Conservation (phyloP, 2,888 invertebrate genomes). For the Odontocolon sp. region DNA sequence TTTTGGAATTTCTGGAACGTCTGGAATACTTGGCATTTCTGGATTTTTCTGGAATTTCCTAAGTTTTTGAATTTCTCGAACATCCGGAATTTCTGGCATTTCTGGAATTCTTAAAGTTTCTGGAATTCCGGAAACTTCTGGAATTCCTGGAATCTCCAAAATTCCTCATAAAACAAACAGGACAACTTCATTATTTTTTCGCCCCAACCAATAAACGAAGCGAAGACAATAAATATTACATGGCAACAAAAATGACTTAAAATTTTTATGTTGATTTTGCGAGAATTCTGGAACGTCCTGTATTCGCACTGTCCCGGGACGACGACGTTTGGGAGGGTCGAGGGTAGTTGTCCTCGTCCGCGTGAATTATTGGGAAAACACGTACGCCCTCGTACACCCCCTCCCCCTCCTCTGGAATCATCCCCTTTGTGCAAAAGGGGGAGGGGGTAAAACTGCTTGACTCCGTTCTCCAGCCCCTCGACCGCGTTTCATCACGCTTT, state of each 20-base stretch:
- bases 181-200: too few species aligned
- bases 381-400: conserved; percentile 41
- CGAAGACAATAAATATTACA: too few species aligned
- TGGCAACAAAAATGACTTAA: not conserved
- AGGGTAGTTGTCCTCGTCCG: conserved; percentile 41
- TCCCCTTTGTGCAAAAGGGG: not conserved
- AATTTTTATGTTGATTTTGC: not conserved
- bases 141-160: too few species aligned
- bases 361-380: conserved; percentile 63
- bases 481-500: conserved; percentile 61
- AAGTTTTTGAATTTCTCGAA: too few species aligned
- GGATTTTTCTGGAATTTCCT: too few species aligned
- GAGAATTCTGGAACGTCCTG: not conserved
- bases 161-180: too few species aligned
- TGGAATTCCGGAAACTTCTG: too few species aligned
- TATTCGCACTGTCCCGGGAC: not conserved
- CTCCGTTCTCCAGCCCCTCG: conserved; percentile 40
- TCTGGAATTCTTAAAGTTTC: too few species aligned
- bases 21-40: too few species aligned
- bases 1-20: too few species aligned
- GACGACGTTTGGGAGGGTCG: conserved; percentile 1
- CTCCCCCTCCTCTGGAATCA: conserved; percentile 14
- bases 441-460: conserved; percentile 10
- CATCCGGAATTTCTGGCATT: too few species aligned
- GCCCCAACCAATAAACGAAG: too few species aligned